Evolutionary conservation across 2,113 vertebrate species (phyloP).

Genomic region (human (Homo sapiens)): DNA sequence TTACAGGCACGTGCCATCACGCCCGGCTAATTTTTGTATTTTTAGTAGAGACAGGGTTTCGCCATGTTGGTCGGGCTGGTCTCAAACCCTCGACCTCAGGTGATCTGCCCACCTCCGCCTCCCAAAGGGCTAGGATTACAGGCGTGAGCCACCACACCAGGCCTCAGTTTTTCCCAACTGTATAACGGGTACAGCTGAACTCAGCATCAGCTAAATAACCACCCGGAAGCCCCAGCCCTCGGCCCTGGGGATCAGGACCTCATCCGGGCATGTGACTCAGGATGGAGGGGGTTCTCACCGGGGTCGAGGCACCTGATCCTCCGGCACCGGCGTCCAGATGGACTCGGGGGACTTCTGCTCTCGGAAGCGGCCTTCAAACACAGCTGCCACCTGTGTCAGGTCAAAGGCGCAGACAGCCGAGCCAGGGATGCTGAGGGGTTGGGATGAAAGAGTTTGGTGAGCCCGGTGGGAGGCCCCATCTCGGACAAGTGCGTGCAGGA

Average conservation of each 20-base stretch:
- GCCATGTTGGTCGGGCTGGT: too few species aligned
- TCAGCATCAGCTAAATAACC: too few species aligned
- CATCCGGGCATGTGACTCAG: rapidly evolving
- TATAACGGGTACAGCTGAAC: neutral
- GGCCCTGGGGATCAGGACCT: too few species aligned
- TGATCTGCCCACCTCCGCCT: too few species aligned
- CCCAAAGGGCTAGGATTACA: too few species aligned
- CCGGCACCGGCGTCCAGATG: slow-evolving; percentile 95
- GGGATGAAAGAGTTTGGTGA: neutral
- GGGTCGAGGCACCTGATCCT: slow-evolving; percentile 94
- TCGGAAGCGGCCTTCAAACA: slow-evolving; percentile 96
- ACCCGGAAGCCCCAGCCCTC: neutral
- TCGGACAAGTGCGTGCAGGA: rapidly evolving
- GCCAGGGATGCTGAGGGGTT: slow-evolving; percentile 90
- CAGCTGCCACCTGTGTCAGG: slow-evolving; percentile 93
- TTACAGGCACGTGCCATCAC: too few species aligned
- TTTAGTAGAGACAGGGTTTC: too few species aligned
- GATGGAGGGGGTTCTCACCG: slow-evolving; percentile 83
- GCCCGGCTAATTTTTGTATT: too few species aligned
- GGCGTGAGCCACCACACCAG: too few species aligned
- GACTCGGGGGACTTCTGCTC: slow-evolving; percentile 97
- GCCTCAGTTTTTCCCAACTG: neutral
- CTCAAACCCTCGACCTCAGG: too few species aligned
- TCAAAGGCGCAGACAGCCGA: slow-evolving; percentile 97
- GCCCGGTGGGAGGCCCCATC: neutral